phyloP scores from a whole-genome alignment of 2,797 vertebrate species.

The Oryzias sinensis region DNA sequence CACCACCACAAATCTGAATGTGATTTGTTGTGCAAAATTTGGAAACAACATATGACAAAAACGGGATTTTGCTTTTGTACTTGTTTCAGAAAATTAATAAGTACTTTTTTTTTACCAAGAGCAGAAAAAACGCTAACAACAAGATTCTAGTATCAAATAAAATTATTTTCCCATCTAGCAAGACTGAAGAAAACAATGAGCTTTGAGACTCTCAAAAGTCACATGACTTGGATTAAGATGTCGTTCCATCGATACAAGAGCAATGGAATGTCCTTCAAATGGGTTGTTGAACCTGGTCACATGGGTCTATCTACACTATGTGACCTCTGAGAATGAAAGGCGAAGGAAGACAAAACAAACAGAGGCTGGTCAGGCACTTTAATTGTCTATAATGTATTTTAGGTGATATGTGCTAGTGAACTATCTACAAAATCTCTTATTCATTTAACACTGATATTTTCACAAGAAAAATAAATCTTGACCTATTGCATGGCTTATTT shows the following conservation, averaged over 20 bases:
- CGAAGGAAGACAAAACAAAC: not conserved
- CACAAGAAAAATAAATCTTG: no score
- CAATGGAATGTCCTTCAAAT: not conserved
- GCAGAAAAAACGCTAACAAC: not conserved
- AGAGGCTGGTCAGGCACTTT: not conserved
- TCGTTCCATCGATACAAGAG: slow-evolving; percentile 29
- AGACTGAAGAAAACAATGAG: slow-evolving; percentile 13
- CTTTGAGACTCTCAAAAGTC: slow-evolving; percentile 15
- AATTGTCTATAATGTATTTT: not conserved
- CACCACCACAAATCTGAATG: not conserved
- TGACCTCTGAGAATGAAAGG: not conserved
- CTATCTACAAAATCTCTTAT: no score
- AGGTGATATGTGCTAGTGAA: no score
- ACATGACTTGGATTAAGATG: slow-evolving; percentile 37
- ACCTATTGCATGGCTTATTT: no score
- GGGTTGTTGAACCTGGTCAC: slow-evolving; percentile 43
- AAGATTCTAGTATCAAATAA: not conserved
- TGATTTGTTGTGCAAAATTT: not conserved
- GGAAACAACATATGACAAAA: no score
- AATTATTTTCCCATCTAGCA: slow-evolving; percentile 9
- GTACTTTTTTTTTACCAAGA: no score
- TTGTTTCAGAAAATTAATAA: no score
- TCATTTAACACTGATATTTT: no score
- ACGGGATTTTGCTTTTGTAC: no score
- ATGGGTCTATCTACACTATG: not conserved